Conservation (phyloP, 2,797 vertebrate species). For the Hippoglossus hippoglossus region DNA sequence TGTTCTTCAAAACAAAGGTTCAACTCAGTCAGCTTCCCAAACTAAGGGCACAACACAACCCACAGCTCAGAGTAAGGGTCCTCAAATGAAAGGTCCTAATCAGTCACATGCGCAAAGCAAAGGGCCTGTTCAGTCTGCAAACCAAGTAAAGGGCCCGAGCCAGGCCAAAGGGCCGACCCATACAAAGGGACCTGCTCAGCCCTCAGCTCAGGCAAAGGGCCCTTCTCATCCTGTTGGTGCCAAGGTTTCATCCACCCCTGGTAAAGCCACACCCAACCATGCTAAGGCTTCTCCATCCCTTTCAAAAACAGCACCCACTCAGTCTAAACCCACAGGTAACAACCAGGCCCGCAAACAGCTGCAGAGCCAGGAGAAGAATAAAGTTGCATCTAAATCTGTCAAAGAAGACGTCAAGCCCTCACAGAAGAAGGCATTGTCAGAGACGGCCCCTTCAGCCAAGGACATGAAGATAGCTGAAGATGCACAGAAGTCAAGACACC, state of each 20-base stretch:
- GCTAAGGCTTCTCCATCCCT: slow-evolving; percentile 76
- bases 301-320: slow-evolving; percentile 76
- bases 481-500: slow-evolving; percentile 87
- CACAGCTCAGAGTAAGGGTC: slow-evolving; percentile 65
- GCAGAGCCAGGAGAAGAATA: slow-evolving; percentile 83
- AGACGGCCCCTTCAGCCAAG: slow-evolving; percentile 78
- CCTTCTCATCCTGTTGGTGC: slow-evolving; percentile 64
- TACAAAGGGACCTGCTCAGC: slow-evolving; percentile 71
- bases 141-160: slow-evolving; percentile 66
- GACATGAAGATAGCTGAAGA: slow-evolving; percentile 85
- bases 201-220: slow-evolving; percentile 69
- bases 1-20: slow-evolving; percentile 58
- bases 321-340: slow-evolving; percentile 82
- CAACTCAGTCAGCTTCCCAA: slow-evolving; percentile 58
- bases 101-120: slow-evolving; percentile 72
- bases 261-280: slow-evolving; percentile 69
- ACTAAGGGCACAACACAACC: slow-evolving; percentile 66
- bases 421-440: slow-evolving; percentile 82
- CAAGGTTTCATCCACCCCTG: slow-evolving; percentile 63
- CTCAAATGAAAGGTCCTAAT: slow-evolving; percentile 68
- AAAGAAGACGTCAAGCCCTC: slow-evolving; percentile 85
- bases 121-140: slow-evolving; percentile 59
- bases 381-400: slow-evolving; percentile 78
- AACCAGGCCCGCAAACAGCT: slow-evolving; percentile 82
- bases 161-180: slow-evolving; percentile 74